Conservation (phyloP, 2,888 invertebrate genomes). For the Apodemia hepburni region DNA sequence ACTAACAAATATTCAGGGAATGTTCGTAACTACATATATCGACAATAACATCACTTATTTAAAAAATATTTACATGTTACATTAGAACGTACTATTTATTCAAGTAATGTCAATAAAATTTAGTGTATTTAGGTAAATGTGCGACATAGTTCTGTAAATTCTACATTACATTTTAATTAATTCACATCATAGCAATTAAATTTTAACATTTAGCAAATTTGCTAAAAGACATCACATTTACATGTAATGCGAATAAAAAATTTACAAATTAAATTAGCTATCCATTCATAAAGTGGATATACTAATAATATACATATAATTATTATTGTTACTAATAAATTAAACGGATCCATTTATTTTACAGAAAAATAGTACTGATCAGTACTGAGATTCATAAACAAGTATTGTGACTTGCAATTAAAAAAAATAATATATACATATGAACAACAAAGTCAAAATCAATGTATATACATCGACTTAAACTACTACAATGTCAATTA, state of each 20-base stretch:
- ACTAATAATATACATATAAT: slow-evolving; percentile 20
- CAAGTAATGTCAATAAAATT: slow-evolving; percentile 24
- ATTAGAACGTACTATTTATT: slow-evolving; percentile 10
- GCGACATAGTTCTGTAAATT: slow-evolving; percentile 48
- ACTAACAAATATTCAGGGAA: slow-evolving; percentile 50
- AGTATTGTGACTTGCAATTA: slow-evolving; percentile 44
- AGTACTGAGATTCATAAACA: slow-evolving; percentile 62
- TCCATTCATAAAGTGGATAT: slow-evolving; percentile 23
- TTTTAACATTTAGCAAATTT: slow-evolving; percentile 21
- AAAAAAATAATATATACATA: slow-evolving; percentile 33
- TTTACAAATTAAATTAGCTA: slow-evolving; percentile 1
- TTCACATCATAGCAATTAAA: slow-evolving; percentile 36
- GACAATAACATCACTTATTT: slow-evolving; percentile 31
- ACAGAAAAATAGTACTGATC: slow-evolving; percentile 49
- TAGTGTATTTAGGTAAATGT: slow-evolving; percentile 37
- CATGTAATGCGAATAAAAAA: slow-evolving; percentile 11
- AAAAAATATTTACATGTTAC: slow-evolving; percentile 25
- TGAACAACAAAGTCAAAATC: slow-evolving; percentile 16
- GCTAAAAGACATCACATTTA: slow-evolving; percentile 38
- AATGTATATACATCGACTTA: background rate
- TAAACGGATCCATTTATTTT: slow-evolving; percentile 51
- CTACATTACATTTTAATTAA: slow-evolving; percentile 51
- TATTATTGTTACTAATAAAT: slow-evolving; percentile 50
- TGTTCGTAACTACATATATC: slow-evolving; percentile 50
- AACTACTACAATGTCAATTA: background rate